Conservation (phyloP, 2,797 vertebrate species). For the Anomalospiza imberbis region DNA sequence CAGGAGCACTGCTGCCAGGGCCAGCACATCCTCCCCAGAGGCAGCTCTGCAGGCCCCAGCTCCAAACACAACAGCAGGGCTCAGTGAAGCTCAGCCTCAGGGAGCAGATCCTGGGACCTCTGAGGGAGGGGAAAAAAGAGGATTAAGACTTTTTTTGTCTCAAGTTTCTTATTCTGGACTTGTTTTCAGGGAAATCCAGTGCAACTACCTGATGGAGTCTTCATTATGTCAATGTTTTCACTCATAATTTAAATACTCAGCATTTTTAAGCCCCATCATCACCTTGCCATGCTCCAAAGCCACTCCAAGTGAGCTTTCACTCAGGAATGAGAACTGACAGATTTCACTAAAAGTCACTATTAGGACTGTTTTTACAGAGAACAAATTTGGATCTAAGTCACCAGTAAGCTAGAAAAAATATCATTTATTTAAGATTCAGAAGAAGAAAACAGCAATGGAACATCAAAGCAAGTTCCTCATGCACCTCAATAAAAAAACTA, state of each 20-base stretch:
- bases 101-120: fast-evolving
- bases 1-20: fast-evolving
- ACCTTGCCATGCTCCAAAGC: neutral
- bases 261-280: neutral
- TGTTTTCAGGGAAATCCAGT: neutral
- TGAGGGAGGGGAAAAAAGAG: neutral
- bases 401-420: neutral
- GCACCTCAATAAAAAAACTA: neutral
- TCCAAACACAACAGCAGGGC: neutral
- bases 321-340: neutral
- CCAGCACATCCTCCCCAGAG: neutral
- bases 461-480: neutral
- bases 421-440: neutral
- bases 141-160: neutral
- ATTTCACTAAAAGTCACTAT: neutral
- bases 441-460: neutral
- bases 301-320: neutral
- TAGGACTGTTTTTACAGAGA: neutral
- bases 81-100: neutral
- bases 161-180: neutral
- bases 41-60: neutral
- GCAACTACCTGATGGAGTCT: fast-evolving
- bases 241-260: neutral
- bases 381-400: neutral
- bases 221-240: neutral